A percentile compares a stretch with the other conserved stretches of the same genome.
phyloP scores from a whole-genome alignment of 1,140 invertebrate genomes.

The Sycophaga agraensis region DNA sequence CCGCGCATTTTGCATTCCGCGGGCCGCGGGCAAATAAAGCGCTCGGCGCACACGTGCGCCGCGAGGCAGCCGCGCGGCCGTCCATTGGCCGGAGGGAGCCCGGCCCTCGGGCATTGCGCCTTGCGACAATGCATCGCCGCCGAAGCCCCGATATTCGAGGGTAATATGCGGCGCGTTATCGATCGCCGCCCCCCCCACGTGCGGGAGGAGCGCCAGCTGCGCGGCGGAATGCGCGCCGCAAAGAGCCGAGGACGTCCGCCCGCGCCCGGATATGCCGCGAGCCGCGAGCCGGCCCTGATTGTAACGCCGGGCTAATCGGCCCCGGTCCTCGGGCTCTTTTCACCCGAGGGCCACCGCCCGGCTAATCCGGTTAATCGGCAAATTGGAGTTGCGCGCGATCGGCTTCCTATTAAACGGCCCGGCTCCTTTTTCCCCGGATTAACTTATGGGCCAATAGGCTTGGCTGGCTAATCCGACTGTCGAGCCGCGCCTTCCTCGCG shows the following conservation, averaged over 20 bases:
- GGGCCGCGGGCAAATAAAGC: not conserved
- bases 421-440: not conserved
- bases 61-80: not conserved
- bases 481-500: not conserved
- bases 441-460: not conserved
- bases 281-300: not conserved
- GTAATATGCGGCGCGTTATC: no score
- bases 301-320: not conserved
- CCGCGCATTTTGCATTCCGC: no score
- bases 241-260: no score
- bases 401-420: slow-evolving; percentile 2
- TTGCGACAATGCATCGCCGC: no score
- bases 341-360: not conserved
- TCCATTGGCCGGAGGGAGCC: not conserved
- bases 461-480: not conserved
- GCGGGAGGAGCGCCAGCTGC: no score
- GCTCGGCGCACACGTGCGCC: not conserved
- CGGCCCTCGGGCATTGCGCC: no score
- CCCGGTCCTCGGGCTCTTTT: not conserved
- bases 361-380: slow-evolving; percentile 16
- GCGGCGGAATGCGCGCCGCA: no score
- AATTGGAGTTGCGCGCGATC: slow-evolving; percentile 13
- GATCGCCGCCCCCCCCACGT: no score
- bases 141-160: no score
- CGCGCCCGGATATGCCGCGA: not conserved